Conservation (phyloP, 2,797 vertebrate species). For the Sebastes matsubarae region DNA sequence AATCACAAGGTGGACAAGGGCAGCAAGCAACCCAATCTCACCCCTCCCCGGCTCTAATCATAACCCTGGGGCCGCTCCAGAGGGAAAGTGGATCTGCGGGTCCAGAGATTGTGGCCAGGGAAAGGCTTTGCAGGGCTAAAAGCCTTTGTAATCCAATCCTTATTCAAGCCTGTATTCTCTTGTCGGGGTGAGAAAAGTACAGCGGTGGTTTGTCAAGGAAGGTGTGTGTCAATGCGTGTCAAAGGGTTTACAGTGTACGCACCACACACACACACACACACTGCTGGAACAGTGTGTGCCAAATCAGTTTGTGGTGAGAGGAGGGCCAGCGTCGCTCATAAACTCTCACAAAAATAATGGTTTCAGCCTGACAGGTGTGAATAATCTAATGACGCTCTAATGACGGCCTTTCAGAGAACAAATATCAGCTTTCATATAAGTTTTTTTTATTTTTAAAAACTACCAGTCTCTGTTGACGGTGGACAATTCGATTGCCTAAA, state of each 20-base stretch:
- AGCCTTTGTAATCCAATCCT: conserved; percentile 81
- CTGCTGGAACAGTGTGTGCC: conserved; percentile 15
- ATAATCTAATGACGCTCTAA: conserved; percentile 38
- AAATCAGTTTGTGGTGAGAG: conserved; percentile 42
- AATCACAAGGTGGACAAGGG: conserved; percentile 62
- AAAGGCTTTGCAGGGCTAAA: conserved; percentile 57
- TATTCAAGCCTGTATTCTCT: conserved; percentile 59
- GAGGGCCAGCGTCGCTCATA: background rate
- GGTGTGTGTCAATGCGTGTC: conserved; percentile 56
- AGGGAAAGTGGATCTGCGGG: conserved; percentile 70
- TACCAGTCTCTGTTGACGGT: background rate
- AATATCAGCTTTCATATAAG: conserved; percentile 38
- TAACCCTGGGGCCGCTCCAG: conserved; percentile 60
- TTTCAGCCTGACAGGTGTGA: conserved; percentile 49
- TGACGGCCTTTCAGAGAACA: conserved; percentile 13
- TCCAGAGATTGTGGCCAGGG: conserved; percentile 64
- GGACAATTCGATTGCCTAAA: background rate
- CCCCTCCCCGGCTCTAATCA: conserved; percentile 68
- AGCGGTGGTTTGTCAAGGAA: conserved; percentile 59
- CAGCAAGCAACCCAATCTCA: conserved; percentile 66
- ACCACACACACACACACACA: conserved; percentile 24
- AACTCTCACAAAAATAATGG: conserved; percentile 33
- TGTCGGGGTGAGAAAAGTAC: conserved; percentile 72
- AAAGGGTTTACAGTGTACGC: conserved; percentile 40
- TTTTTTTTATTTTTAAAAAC: background rate